Conservation (phyloP, 2,113 vertebrate species). For the Pelmatolapia mariae region DNA sequence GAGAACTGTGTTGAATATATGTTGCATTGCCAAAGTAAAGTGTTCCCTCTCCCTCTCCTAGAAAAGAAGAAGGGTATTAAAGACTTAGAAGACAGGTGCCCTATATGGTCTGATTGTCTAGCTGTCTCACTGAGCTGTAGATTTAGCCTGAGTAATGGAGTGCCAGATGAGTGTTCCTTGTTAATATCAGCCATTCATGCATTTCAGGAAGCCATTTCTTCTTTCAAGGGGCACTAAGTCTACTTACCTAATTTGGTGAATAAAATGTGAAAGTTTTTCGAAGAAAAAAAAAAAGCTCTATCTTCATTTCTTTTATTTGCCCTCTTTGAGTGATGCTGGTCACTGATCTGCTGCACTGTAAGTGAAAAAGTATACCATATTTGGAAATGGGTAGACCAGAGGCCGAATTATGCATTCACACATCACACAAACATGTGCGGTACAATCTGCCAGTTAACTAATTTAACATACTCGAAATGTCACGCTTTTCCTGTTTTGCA, state of each 20-base stretch:
- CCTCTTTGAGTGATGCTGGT: conserved; percentile 7
- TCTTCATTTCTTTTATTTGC: conserved; percentile 23
- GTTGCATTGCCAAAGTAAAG: not conserved
- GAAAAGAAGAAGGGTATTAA: not conserved
- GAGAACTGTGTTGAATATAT: not conserved
- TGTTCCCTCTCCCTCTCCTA: not conserved
- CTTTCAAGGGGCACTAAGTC: conserved; percentile 52
- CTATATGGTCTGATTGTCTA: conserved; percentile 43
- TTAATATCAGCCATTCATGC: conserved; percentile 71
- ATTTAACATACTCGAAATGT: not conserved
- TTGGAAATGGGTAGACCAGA: not conserved
- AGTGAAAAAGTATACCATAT: conserved; percentile 7
- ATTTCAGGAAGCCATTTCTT: conserved; percentile 54
- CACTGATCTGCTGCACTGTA: conserved; percentile 5
- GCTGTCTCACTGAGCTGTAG: conserved; percentile 15
- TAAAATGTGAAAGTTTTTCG: not conserved
- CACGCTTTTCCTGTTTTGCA: not conserved
- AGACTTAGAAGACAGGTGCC: conserved; percentile 35
- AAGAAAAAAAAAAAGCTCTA: not conserved
- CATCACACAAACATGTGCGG: not conserved
- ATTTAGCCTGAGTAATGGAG: conserved; percentile 53
- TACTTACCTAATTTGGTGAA: conserved; percentile 39
- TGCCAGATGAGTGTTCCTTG: conserved; percentile 56
- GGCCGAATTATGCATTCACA: not conserved
- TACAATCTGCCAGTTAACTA: not conserved